Conservation (phyloP, 2,113 vertebrate genomes). For the Cyprinodon brontotheroides region DNA sequence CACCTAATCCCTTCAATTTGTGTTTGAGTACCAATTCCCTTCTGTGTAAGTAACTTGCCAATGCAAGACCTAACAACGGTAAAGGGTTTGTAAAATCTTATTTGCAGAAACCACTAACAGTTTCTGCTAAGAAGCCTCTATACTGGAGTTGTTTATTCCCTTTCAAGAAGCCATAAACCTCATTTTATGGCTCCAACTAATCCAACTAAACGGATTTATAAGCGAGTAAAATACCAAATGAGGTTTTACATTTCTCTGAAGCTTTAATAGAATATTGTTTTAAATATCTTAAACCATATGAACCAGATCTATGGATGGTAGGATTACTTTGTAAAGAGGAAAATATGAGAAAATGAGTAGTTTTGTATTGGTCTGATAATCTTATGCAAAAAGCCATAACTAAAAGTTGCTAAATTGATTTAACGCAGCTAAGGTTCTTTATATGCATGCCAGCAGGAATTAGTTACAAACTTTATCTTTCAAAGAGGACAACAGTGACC, state of each 20-base stretch:
- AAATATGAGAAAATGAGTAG: not conserved
- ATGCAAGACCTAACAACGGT: too few species aligned
- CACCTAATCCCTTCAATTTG: too few species aligned
- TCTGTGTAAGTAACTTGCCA: too few species aligned
- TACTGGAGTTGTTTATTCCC: too few species aligned
- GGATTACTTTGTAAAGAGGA: not conserved
- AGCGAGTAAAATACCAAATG: too few species aligned
- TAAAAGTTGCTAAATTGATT: not conserved
- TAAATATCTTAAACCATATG: not conserved
- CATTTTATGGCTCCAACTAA: too few species aligned
- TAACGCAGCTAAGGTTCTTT: not conserved
- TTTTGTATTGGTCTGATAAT: not conserved
- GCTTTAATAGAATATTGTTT: not conserved
- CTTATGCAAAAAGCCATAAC: not conserved
- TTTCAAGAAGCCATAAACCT: too few species aligned
- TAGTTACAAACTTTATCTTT: not conserved
- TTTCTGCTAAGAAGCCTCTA: too few species aligned
- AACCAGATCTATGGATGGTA: not conserved
- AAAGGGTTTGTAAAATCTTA: too few species aligned
- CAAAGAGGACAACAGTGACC: conserved; percentile 21
- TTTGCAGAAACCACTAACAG: too few species aligned
- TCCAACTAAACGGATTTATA: too few species aligned
- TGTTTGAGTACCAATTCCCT: too few species aligned
- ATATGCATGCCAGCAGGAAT: conserved; percentile 1
- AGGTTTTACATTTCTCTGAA: not conserved